A percentile compares a stretch with the other conserved stretches of the same genome.
These are phyloP conservation scores for Amblyjoppa fuscipennis DNA, from an alignment of 2,888 invertebrate species.

Conservation along the genomic window DNA sequence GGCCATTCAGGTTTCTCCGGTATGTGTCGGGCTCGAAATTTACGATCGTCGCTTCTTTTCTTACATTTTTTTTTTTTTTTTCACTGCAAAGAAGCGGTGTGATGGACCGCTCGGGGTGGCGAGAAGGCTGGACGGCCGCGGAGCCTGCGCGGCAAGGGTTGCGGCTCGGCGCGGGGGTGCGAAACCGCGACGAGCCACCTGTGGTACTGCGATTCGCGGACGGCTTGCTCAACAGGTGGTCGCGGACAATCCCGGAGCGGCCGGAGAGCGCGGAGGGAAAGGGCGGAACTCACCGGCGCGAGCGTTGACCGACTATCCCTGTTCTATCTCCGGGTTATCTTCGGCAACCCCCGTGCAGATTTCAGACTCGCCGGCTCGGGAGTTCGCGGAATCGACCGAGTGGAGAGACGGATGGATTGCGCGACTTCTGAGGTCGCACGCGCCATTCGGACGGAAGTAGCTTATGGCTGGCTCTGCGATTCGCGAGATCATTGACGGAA, in stretches of 20 bases:
- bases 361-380: background rate
- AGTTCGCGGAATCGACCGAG: background rate
- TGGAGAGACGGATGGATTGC: background rate
- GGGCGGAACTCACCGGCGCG: background rate
- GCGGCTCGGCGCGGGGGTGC: conserved; percentile 5
- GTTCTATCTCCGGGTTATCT: background rate
- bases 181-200: conserved; percentile 48
- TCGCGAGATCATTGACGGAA: conserved; percentile 30
- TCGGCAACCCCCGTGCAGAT: background rate
- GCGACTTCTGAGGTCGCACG: conserved; percentile 43
- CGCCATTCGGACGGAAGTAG: conserved; percentile 12
- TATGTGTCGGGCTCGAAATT: conserved; percentile 17
- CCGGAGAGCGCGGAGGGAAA: background rate
- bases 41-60: background rate
- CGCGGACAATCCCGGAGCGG: conserved; percentile 21
- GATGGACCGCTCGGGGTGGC: background rate
- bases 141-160: conserved; percentile 39
- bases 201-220: conserved; percentile 47
- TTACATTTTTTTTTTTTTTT: background rate
- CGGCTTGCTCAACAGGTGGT: conserved; percentile 33
- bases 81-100: background rate
- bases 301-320: background rate
- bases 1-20: conserved; percentile 38
- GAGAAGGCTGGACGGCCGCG: background rate
- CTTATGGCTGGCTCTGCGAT: background rate